These are phyloP conservation scores for Dromococcyx pavoninus DNA, from an alignment of 2,797 vertebrate genomes.

Conservation along the genomic window DNA sequence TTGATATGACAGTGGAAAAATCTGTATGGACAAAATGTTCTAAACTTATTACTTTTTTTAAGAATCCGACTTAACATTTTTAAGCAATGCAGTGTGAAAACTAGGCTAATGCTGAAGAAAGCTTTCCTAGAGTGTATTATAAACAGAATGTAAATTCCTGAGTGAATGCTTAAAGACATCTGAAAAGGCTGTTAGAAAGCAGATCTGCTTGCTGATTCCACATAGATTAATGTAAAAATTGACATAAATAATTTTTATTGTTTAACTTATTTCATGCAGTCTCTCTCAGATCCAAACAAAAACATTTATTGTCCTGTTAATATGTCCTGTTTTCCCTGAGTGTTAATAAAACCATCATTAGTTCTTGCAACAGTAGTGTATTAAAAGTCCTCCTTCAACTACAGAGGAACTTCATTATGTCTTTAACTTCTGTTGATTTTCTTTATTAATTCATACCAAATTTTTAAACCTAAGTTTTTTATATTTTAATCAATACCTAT, in stretches of 20 bases:
- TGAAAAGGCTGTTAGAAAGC: neutral
- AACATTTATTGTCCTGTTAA: neutral
- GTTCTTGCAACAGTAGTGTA: neutral
- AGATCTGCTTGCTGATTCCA: neutral
- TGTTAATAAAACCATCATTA: neutral
- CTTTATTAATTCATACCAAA: neutral
- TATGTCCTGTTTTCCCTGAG: neutral
- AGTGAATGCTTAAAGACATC: neutral
- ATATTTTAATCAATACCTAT: neutral
- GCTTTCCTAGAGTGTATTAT: neutral
- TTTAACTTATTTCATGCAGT: neutral
- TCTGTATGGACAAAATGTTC: neutral
- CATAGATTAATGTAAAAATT: neutral
- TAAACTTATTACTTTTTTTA: neutral
- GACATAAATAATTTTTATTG: neutral
- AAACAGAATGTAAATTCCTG: neutral
- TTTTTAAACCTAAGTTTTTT: neutral
- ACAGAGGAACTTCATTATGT: neutral
- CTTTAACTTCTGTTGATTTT: neutral
- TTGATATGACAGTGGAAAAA: neutral
- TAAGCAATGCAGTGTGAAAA: neutral
- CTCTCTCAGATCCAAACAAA: neutral
- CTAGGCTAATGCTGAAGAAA: neutral
- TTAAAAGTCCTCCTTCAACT: neutral
- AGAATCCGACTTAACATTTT: slow-evolving; percentile 2